Evolutionary conservation across 2,113 vertebrate genomes (phyloP), one percentile per base, ranked within the genome.

Genomic region (Cyprinodon variegatus): DNA sequence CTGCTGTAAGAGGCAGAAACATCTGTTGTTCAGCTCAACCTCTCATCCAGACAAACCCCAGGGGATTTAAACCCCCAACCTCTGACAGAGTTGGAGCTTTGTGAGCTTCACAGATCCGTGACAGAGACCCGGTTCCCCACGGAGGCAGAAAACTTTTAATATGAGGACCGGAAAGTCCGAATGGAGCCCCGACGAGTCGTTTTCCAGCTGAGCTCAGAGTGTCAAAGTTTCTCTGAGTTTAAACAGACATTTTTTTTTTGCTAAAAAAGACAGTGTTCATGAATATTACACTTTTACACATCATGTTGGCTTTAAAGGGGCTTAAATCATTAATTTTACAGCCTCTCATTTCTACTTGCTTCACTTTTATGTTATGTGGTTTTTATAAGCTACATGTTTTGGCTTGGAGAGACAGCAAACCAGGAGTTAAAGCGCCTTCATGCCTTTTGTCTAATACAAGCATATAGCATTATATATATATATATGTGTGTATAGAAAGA

Each of bases 1-100:
- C 38, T 29, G 64, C 68, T 64, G 37, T 1, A 36, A 22, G 46
- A 65, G 12, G n/a, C 61, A 74, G 15, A 69, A 73, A 36, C 72
- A 72, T 60, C 70, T 77, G 83, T n/a, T 64, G 74, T 74, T 77
- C 41, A 38, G 40, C 10, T 60, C 53, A 61, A 48, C 9, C 59
- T 74, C 69, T 77, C 66, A 67, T 67, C 41, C 60, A 11, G 3
- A 17, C 46, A 14, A 62, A 46, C 29, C 50, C 46, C 65, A 3
- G 22, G 72, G 79, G 76, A 82, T 43, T 77, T 70, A 67, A 82
- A 67, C 61, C 72, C 57, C 29, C 50, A 43, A 76, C 76, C 72
- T n/a, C 71, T 61, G 69, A 39, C 73, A 57, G 67, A 5, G 64
- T 17, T 0, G 0, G 14, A 61, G 68, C 66, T 65, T 12, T 9